Evolutionary conservation across 2,797 vertebrate species (phyloP), one percentile per base, ranked within the genome.

Genomic region (Hypotaenidia okinawae): DNA sequence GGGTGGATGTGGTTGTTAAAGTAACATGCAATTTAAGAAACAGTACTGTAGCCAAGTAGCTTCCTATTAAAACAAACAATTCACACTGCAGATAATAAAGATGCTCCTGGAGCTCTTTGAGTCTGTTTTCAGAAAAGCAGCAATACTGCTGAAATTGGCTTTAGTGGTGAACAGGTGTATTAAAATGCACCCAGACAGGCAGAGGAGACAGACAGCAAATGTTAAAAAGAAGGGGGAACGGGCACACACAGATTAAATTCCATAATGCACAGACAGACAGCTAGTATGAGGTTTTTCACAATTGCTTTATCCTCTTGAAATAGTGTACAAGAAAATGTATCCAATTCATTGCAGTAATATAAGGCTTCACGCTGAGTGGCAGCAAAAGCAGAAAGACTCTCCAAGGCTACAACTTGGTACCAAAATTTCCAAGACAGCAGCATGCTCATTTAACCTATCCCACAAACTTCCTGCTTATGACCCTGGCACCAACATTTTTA

Each of bases 71-170:
- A 92, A 72, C 41, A 88, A 89, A 59, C 39, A 85, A 82, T 78
- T 90, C 69, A 49, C 57, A 39, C 35, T 62, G 76, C 28, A 92
- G 49, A 55, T 41, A 83, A 85, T 35, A 78, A 94, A 90, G 72
- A 45, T 45, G 43, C 43, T 45, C 43, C 43, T 45, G 43, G 89
- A 86, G 35, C 6, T 91, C 27, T n/a, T 41, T 39, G 16, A 68
- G 55, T 61, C 75, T 89, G 66, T 77, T 96, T 93, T 93, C 88
- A 91, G 79, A 82, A 91, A 89, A 94, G 35, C 25, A 93, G 47
- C 37, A 89, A 82, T 57, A 66, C 24, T 55, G 73, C 73, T 93
- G 73, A 89, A 89, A 90, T 52, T 79, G 75, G 33, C 19, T 75
- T 58, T 74, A 61, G 43, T 6, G 13, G 68, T 59, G 45, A 95